phyloP scores from a whole-genome alignment of 1,140 invertebrate species.

The Meteorus sp. region DNA sequence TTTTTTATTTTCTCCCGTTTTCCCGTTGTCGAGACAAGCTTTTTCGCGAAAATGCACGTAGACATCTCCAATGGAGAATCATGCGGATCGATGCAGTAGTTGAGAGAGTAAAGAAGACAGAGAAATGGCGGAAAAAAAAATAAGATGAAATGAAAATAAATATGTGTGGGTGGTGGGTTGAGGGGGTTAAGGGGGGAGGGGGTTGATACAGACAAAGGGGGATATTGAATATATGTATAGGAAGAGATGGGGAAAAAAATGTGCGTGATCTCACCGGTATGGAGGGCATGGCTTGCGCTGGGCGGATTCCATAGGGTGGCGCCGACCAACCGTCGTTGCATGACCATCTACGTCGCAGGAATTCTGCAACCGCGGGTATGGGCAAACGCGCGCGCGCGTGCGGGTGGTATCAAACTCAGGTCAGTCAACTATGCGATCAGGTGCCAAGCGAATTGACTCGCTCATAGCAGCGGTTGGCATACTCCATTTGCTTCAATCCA shows the following conservation, averaged over 20 bases:
- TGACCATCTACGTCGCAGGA: conserved; percentile 24
- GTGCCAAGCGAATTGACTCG: conserved; percentile 36
- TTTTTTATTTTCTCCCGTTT: conserved; percentile 8
- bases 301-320: conserved; percentile 30
- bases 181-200: conserved; percentile 24
- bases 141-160: neutral
- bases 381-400: no score
- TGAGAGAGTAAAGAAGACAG: conserved; percentile 5
- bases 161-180: neutral
- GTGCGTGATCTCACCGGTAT: conserved; percentile 24
- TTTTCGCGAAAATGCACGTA: conserved; percentile 20
- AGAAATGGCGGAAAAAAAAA: conserved; percentile 3
- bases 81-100: neutral
- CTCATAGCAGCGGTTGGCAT: conserved; percentile 31
- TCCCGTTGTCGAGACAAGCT: conserved; percentile 6
- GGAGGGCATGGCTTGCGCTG: conserved; percentile 17
- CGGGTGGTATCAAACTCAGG: no score
- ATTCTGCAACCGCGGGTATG: conserved; percentile 26
- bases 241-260: conserved; percentile 21
- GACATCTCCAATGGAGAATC: conserved; percentile 5
- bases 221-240: neutral
- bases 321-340: conserved; percentile 22
- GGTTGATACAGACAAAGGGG: no score
- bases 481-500: conserved; percentile 12
- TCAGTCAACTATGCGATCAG: conserved; percentile 39